A percentile compares a stretch with the other conserved stretches of the same genome.
These are phyloP conservation scores for Cyanistes caeruleus DNA, from an alignment of 2,113 vertebrate genomes.

Conservation along the genomic window DNA sequence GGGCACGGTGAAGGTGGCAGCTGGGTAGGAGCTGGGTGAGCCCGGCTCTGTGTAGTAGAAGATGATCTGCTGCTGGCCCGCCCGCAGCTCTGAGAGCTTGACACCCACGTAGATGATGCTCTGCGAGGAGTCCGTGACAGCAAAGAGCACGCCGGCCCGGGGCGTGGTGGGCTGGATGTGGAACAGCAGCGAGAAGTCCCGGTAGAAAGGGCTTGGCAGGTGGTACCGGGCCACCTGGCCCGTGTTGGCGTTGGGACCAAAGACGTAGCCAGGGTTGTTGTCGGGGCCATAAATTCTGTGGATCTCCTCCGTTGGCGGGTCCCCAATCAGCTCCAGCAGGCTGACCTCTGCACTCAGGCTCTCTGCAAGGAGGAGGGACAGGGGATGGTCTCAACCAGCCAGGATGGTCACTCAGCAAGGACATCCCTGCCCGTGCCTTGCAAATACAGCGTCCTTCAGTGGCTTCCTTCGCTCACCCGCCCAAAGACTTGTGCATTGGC, in stretches of 20 bases:
- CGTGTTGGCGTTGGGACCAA: slow-evolving; percentile 78
- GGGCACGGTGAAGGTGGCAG: slow-evolving; percentile 84
- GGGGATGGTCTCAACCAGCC: not conserved
- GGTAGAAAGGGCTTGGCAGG: slow-evolving; percentile 85
- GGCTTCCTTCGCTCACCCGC: fast-evolving
- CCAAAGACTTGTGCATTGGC: not conserved
- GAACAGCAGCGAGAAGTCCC: slow-evolving; percentile 88
- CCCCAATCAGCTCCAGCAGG: slow-evolving; percentile 87
- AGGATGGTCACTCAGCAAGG: not conserved
- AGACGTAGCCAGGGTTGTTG: slow-evolving; percentile 78
- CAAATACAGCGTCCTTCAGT: fast-evolving
- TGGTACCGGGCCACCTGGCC: slow-evolving; percentile 87
- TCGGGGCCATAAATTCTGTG: slow-evolving; percentile 75
- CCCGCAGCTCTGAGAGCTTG: slow-evolving; percentile 80
- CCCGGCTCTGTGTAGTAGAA: slow-evolving; percentile 89
- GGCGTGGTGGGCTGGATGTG: slow-evolving; percentile 81
- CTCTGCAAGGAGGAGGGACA: slow-evolving; percentile 74
- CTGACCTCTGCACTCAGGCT: slow-evolving; percentile 73
- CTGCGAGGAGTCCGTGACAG: slow-evolving; percentile 85
- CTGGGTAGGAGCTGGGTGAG: slow-evolving; percentile 70
- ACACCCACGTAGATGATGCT: slow-evolving; percentile 84
- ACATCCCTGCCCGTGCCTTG: not conserved
- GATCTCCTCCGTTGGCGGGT: slow-evolving; percentile 82
- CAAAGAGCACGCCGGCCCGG: slow-evolving; percentile 82
- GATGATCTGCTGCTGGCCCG: slow-evolving; percentile 78